Conservation (phyloP, 2,797 vertebrate species). For the Triplophysa bombifrons region DNA sequence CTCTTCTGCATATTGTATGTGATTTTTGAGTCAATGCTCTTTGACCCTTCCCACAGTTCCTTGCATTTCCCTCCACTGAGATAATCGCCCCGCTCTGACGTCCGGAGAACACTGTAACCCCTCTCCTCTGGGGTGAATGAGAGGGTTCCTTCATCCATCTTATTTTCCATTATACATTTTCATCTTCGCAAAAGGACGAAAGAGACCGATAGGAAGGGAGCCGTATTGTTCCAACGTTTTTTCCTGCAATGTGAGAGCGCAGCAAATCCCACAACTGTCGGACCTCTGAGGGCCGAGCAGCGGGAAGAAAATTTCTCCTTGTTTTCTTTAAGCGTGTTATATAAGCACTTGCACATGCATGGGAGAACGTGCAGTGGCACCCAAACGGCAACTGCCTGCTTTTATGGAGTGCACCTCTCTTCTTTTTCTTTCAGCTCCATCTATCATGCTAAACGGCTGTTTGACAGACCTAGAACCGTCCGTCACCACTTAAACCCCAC, state of each 20-base stretch:
- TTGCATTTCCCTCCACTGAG: conserved; percentile 40
- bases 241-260: conserved; percentile 60
- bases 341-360: conserved; percentile 75
- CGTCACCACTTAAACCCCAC: conserved; percentile 68
- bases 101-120: conserved; percentile 31
- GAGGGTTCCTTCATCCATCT: conserved; percentile 44
- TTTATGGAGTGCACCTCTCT: conserved; percentile 59
- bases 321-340: conserved; percentile 72
- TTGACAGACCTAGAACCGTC: conserved; percentile 78
- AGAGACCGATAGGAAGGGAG: conserved; percentile 47
- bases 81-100: conserved; percentile 6
- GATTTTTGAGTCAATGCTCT: conserved; percentile 45
- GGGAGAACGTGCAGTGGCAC: conserved; percentile 74
- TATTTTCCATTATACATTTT: conserved; percentile 56
- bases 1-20: conserved; percentile 29
- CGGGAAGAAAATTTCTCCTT: conserved; percentile 49
- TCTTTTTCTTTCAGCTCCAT: conserved; percentile 68
- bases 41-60: conserved; percentile 32
- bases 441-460: conserved; percentile 73
- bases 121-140: conserved; percentile 20
- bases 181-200: conserved; percentile 43
- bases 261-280: conserved; percentile 46
- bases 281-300: conserved; percentile 47
- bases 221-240: conserved; percentile 62
- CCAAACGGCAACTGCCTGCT: conserved; percentile 67